Evolutionary conservation across 2,888 invertebrate genomes (phyloP).

Genomic region (Geophilus truncorum): DNA sequence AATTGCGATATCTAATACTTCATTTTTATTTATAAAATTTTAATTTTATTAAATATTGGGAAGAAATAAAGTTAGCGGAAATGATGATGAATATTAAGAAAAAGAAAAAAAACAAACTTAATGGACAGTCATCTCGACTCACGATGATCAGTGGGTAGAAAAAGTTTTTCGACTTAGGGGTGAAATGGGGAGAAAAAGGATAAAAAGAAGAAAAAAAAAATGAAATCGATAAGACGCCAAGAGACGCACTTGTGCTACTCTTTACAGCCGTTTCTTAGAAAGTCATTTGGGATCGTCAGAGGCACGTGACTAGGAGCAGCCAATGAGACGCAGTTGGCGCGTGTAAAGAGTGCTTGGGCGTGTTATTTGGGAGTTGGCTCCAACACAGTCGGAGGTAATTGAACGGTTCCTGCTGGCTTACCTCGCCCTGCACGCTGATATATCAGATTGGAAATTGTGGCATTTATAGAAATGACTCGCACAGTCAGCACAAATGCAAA

Average conservation of each 20-base stretch:
- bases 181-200: background rate
- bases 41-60: background rate
- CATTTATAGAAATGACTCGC: conserved; percentile 11
- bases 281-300: conserved; percentile 25
- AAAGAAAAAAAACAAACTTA: background rate
- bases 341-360: conserved; percentile 1
- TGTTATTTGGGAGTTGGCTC: conserved; percentile 19
- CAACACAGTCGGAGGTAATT: conserved; percentile 21
- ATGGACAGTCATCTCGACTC: background rate
- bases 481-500: conserved; percentile 28
- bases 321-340: background rate
- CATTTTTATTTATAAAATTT: background rate
- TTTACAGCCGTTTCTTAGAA: conserved; percentile 20
- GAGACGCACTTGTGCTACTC: conserved; percentile 19
- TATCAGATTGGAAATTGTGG: conserved; percentile 23
- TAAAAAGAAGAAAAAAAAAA: conserved; percentile 1
- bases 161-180: background rate
- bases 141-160: background rate
- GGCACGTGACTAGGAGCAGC: conserved; percentile 13
- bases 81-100: background rate
- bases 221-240: background rate
- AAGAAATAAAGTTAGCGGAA: too few species aligned
- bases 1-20: background rate
- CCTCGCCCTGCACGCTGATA: conserved; percentile 16
- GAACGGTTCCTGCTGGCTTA: conserved; percentile 29